Conservation (phyloP, 2,797 vertebrate species). For the Mionectes olivaceus region DNA sequence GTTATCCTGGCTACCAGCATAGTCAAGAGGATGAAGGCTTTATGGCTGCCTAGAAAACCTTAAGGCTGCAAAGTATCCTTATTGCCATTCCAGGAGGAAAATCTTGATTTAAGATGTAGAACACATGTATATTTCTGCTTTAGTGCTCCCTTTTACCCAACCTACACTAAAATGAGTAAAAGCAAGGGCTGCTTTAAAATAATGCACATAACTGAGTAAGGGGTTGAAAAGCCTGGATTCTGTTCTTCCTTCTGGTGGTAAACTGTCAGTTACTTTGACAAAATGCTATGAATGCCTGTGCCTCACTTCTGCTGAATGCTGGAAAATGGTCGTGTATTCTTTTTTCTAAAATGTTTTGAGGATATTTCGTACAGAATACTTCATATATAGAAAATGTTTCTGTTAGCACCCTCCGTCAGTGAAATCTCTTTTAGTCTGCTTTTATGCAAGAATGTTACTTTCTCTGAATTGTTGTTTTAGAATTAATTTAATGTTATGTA, state of each 20-base stretch:
- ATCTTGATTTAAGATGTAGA: not conserved
- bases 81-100: not conserved
- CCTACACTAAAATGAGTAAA: not conserved
- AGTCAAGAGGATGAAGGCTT: not conserved
- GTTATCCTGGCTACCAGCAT: slow-evolving; percentile 1
- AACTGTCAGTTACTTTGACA: not conserved
- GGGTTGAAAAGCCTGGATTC: not conserved
- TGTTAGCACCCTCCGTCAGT: not conserved
- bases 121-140: not conserved
- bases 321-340: not conserved
- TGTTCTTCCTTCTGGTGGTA: not conserved
- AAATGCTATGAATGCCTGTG: not conserved
- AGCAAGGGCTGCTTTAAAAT: not conserved
- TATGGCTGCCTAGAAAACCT: not conserved
- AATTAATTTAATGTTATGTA: not conserved
- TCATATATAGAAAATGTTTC: not conserved
- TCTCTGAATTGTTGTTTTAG: not conserved
- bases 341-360: not conserved
- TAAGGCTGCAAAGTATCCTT: not conserved
- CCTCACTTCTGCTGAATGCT: not conserved
- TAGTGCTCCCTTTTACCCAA: not conserved
- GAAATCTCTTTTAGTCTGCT: not conserved
- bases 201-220: not conserved
- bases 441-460: not conserved
- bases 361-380: not conserved